These are phyloP conservation scores for Typhlichthys subterraneus DNA, from an alignment of 2,797 vertebrate species.

Conservation along the genomic window DNA sequence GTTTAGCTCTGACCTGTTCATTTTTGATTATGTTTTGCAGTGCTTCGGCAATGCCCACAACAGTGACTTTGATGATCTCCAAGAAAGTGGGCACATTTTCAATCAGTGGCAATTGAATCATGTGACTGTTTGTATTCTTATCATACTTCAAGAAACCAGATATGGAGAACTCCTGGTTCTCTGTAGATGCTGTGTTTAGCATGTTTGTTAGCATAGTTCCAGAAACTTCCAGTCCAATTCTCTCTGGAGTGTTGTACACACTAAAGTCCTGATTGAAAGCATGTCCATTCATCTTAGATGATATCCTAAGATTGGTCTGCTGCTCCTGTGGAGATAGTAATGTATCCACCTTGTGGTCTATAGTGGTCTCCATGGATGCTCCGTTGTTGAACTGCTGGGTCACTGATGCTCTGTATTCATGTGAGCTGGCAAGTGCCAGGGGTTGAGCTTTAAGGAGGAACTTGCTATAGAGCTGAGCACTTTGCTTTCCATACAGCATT, in stretches of 20 bases:
- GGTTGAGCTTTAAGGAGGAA: constrained; percentile 86
- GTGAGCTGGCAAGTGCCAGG: constrained; percentile 82
- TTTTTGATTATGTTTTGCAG: constrained; percentile 78
- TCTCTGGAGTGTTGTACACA: constrained; percentile 85
- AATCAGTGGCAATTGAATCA: constrained; percentile 84
- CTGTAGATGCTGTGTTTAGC: constrained; percentile 54
- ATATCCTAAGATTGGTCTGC: constrained; percentile 78
- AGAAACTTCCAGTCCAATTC: constrained; percentile 80
- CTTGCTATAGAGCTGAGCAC: constrained; percentile 87
- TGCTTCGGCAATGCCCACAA: constrained; percentile 73
- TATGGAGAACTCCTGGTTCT: constrained; percentile 85
- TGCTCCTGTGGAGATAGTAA: constrained; percentile 83
- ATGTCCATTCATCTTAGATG: constrained; percentile 86
- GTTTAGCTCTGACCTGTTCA: constrained; percentile 70
- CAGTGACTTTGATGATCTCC: constrained; percentile 74
- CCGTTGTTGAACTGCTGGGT: constrained; percentile 70
- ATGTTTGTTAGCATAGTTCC: constrained; percentile 80
- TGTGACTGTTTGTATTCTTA: constrained; percentile 85
- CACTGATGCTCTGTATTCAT: constrained; percentile 85
- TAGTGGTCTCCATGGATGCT: constrained; percentile 65
- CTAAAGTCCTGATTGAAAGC: constrained; percentile 81
- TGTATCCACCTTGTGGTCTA: constrained; percentile 79
- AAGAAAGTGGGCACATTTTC: constrained; percentile 78
- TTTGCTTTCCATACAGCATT: constrained; percentile 81
- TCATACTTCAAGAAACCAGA: constrained; percentile 90